phyloP scores from a whole-genome alignment of 1,140 invertebrate genomes.

The Belonocnema kinseyi region DNA sequence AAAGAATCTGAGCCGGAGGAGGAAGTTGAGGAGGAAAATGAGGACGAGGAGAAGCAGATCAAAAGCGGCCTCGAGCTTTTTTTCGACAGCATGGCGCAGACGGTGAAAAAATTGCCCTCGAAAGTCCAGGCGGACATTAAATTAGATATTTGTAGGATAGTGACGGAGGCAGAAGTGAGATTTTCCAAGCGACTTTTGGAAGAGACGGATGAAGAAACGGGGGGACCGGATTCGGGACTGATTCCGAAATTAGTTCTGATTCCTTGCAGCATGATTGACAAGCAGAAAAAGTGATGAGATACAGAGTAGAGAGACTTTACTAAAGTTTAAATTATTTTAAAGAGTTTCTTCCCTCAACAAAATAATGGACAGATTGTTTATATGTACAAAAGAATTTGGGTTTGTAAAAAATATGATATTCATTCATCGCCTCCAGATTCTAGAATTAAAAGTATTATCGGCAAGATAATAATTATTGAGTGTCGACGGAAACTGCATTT shows the following conservation, averaged over 20 bases:
- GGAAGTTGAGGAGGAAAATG: constrained; percentile 24
- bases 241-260: constrained; percentile 65
- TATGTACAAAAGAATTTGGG: no score
- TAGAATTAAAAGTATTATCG: no score
- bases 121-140: constrained; percentile 69
- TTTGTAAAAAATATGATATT: no score
- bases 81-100: constrained; percentile 69
- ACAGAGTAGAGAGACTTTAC: no score
- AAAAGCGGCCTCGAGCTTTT: constrained; percentile 68
- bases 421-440: no score
- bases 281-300: constrained; percentile 44
- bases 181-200: constrained; percentile 47
- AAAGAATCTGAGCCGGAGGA: constrained; percentile 27
- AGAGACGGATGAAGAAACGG: constrained; percentile 42
- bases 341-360: no score
- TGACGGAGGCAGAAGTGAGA: constrained; percentile 66
- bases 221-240: constrained; percentile 50
- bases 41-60: neutral
- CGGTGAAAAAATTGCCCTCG: constrained; percentile 66
- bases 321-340: no score
- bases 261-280: constrained; percentile 64
- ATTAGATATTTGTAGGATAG: constrained; percentile 70
- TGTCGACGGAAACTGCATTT: no score
- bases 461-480: no score
- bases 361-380: no score